Conservation (phyloP, 2,113 vertebrate genomes). For the Mastomys coucha region DNA sequence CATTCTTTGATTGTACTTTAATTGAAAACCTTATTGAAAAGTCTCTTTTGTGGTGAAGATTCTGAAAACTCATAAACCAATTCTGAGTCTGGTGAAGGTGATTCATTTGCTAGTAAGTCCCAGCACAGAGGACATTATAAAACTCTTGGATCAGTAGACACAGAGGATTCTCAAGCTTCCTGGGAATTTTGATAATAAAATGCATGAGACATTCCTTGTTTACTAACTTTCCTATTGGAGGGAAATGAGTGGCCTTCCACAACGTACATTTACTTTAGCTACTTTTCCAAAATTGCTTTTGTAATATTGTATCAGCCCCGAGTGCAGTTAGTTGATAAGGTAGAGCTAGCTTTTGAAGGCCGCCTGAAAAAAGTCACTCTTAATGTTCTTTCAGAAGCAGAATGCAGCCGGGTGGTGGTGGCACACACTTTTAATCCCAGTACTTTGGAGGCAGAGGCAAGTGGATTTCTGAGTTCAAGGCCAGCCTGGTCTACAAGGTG, state of each 20-base stretch:
- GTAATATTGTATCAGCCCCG: not conserved
- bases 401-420: too few relatives aligned
- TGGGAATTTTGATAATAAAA: not conserved
- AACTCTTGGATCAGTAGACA: not conserved
- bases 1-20: constrained; percentile 57
- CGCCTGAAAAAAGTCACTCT: constrained; percentile 2
- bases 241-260: not conserved
- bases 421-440: too few relatives aligned
- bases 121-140: constrained; percentile 1
- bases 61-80: constrained; percentile 28
- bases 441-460: too few relatives aligned
- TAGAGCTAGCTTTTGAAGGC: not conserved
- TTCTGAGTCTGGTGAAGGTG: not conserved
- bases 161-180: not conserved
- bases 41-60: constrained; percentile 1
- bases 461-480: too few relatives aligned
- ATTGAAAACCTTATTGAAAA: constrained; percentile 43
- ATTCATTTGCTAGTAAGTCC: constrained; percentile 44
- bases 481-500: too few relatives aligned
- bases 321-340: not conserved
- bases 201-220: not conserved
- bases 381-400: constrained; percentile 29
- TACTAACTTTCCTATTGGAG: not conserved
- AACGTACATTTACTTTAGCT: not conserved
- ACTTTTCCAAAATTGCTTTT: not conserved